Evolutionary conservation across 2,113 vertebrate species (phyloP), one percentile per base, ranked within the genome.

Genomic region (Cisticola juncidis): DNA sequence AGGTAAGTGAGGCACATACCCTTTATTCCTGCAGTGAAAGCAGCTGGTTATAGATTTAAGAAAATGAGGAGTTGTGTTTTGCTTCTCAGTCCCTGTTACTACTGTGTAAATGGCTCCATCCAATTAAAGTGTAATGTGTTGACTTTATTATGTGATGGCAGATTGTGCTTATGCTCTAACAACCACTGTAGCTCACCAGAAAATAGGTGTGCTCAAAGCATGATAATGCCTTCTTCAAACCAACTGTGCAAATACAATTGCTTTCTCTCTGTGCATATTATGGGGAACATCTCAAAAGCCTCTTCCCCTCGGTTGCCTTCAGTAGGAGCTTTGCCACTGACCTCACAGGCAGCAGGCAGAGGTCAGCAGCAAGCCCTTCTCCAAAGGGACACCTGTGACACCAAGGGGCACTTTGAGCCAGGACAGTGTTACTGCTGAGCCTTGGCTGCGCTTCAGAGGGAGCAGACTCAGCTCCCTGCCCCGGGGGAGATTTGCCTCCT

Each of bases 51-150:
- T 26, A 91, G 74, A 77, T 89, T 93, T 88, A 77, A 92, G 95
- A 90, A 96, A 93, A 94, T 88, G 81, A 56, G 56, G 60, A 86
- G 74, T 18, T 58, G 70, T 78, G 54, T 86, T 97, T 84, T 86
- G 35, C 33, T 61, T 89, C 91, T 97, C 96, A 94, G 84, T 92
- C 83, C 61, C 85, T 88, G 92, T 95, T 95, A 88, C 94, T 96
- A 65, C 96, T 70, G 89, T 92, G 94, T 81, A 97, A 97, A 97
- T 70, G 50, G 86, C 80, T 96, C 95, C 53, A 95, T 94, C 86
- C 93, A 97, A 97, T 96, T 96, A 96, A 96, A 96, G 76, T 53
- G 28, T 95, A 97, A 97, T 96, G 96, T 93, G 92, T 84, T 96
- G 94, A 93, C 81, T 96, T 97, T 92, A 92, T 88, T 94, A 93